Evolutionary conservation across 2,113 vertebrate genomes (phyloP).

Genomic region (Sciurus niger): DNA sequence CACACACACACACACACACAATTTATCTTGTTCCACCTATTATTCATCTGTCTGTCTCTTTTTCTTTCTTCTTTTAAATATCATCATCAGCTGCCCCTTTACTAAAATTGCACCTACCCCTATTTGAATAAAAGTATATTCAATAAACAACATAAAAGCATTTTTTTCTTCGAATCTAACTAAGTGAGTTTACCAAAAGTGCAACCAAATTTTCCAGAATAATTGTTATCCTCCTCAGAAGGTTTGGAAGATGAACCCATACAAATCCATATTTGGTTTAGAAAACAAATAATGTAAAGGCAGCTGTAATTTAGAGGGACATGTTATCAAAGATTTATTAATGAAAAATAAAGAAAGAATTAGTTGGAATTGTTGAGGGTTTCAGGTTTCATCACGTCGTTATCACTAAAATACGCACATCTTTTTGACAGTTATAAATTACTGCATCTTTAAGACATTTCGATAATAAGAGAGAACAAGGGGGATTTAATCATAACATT

Average conservation of each 20-base stretch:
- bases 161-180: constrained; percentile 51
- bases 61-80: constrained; percentile 80
- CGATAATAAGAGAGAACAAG: neutral
- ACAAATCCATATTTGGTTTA: constrained; percentile 33
- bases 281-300: constrained; percentile 54
- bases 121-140: constrained; percentile 77
- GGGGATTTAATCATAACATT: neutral
- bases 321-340: neutral
- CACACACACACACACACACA: too few species aligned
- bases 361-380: neutral
- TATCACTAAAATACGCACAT: neutral
- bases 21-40: constrained; percentile 77
- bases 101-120: constrained; percentile 83
- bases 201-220: constrained; percentile 58
- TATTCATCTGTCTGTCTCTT: constrained; percentile 74
- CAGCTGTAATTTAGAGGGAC: neutral
- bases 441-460: neutral
- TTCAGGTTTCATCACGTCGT: neutral
- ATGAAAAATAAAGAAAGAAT: constrained; percentile 30
- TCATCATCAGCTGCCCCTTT: constrained; percentile 81
- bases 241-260: constrained; percentile 12
- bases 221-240: neutral
- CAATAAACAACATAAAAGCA: constrained; percentile 63
- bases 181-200: constrained; percentile 59
- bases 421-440: neutral